Evolutionary conservation across 2,888 invertebrate species (phyloP), one percentile per base, ranked within the genome.

Genomic region (Sarcophaga variegata): DNA sequence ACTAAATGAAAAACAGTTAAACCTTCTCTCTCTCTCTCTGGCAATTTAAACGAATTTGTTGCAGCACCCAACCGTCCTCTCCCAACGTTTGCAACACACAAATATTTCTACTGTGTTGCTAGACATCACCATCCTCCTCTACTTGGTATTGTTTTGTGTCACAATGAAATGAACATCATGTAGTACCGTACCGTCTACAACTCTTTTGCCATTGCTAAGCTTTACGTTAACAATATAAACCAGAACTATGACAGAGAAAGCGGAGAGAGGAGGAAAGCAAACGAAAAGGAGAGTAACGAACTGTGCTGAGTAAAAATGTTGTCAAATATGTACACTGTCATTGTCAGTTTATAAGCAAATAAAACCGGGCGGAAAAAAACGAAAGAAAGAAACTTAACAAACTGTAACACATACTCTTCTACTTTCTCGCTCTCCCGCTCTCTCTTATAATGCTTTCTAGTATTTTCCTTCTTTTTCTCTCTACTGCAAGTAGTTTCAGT

Each of bases 241-340:
- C 37, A 37, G 37, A 37, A 37, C 5, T 54, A 54, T 54, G 54
- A 54, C 4, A 54, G 17, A 17, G 54, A 54, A 4, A 54, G 6
- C 1, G 6, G 6, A 5, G 25, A 25, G 25, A 2, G 12, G 12
- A 0, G 37, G 37, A 37, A 37, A 37, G 10, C 37, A 10, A 37
- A 37, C 8, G 37, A 37, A 37, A 37, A 37, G 37, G 37, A 37
- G 37, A 37, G 37, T 10, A 37, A 37, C 37, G 37, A 37, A 37
- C 37, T 37, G 37, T 37, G 37, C 37, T 37, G 1, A 2, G 8
- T 5, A 54, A 54, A 54, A 69, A 74, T 79, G 63, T 75, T 83
- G 67, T 83, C 81, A 81, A 85, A 81, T 81, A 77, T 85, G 76
- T 85, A 77, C 81, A 77, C 25, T 81, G 71, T 74, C 85, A 72